Evolutionary conservation across 2,888 invertebrate genomes (phyloP), one percentile per base, ranked within the genome.

Genomic region (Eupithecia inturbata): DNA sequence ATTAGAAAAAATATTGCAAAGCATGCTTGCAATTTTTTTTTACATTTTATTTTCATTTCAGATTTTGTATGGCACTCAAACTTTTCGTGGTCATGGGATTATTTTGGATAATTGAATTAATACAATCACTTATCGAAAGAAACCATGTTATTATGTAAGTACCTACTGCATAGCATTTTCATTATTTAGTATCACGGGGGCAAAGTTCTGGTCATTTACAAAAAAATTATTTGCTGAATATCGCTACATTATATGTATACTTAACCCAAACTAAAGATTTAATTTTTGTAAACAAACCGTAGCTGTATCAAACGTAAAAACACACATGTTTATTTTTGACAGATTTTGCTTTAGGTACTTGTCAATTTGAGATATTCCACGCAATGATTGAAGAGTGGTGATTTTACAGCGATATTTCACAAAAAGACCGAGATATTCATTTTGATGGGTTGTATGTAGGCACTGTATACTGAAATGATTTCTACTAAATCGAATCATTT

Each of bases 31-130:
- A 19, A 45, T 19, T 31, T 67, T 14, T 19, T 5, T 7, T 33
- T 33, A 33, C 39, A 14, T 28, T 45, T 7, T 45, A 41, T 26
- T 67, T 67, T 16, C 7, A 31, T 75, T 75, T 67, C 70, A 75
- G 72, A 70, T 70, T 72, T 14, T 41, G 26, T 26, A 64, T 70
- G 33, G 5, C 68, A 19, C 16, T 75, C 10, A 72, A 67, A 70
- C 67, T 75, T 22, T 72, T 70, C 53, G 16, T 67, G 31, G 75
- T 70, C 3, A 75, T 75, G 75, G 75, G 75, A 60, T 19, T 75
- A 57, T 72, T 62, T 33, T 72, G 72, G 75, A 68, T 72, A 33
- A 45, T 75, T 63, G 72, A 75, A 70, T 28, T 75, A 22, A 22
- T 72, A 45, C 26, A 31, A 5, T 2, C 57, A 62, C 9, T 53